Percentiles rank a stretch among this genome's conserved stretches.
These are phyloP conservation scores for Sesia apiformis DNA, from an alignment of 2,888 invertebrate species.

Conservation along the genomic window DNA sequence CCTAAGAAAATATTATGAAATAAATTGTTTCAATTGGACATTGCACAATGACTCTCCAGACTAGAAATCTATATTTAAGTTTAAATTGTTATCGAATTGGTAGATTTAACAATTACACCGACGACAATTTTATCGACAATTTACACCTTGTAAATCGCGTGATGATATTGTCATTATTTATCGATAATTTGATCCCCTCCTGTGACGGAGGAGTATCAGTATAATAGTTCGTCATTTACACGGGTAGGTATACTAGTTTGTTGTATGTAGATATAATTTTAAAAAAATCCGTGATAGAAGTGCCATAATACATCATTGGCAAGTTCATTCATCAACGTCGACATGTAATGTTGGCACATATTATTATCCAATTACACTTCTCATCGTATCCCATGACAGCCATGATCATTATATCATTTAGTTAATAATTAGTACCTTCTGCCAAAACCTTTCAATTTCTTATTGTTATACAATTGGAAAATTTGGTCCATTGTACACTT, in stretches of 20 bases:
- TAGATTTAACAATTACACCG: no score
- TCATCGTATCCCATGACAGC: conserved; percentile 48
- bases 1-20: no score
- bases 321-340: neutral
- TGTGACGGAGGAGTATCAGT: neutral
- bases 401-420: conserved; percentile 8
- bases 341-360: no score
- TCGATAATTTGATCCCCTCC: neutral
- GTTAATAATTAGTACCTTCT: conserved; percentile 7
- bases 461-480: conserved; percentile 28
- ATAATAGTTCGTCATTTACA: conserved; percentile 41
- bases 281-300: conserved; percentile 47
- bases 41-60: no score
- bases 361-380: conserved; percentile 8
- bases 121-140: no score
- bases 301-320: conserved; percentile 54
- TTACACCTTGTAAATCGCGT: no score
- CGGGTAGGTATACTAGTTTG: conserved; percentile 29
- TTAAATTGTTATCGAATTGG: no score
- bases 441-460: conserved; percentile 18
- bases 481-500: conserved; percentile 65
- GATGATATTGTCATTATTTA: neutral
- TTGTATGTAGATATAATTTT: conserved; percentile 7
- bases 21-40: no score
- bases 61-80: no score